Evolutionary conservation across 1,140 invertebrate species (phyloP).

Genomic region (Drosophila orena): DNA sequence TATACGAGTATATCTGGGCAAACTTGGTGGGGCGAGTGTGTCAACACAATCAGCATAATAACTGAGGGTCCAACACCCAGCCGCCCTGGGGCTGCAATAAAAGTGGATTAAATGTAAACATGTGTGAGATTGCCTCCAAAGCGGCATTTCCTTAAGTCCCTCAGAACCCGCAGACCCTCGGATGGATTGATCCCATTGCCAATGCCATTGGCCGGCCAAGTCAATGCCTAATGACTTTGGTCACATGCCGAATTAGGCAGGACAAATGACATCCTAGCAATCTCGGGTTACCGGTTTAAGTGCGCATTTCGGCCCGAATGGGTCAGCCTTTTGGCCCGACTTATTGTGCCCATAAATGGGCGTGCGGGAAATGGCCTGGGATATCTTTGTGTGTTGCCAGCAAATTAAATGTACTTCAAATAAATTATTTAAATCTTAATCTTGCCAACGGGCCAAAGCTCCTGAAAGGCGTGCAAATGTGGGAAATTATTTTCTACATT

Average conservation of each 20-base stretch:
- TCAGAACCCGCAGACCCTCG: constrained; percentile 4
- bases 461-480: background rate
- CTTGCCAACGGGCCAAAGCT: constrained; percentile 5
- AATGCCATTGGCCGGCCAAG: constrained; percentile 42
- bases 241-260: constrained; percentile 69
- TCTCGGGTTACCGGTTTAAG: constrained; percentile 44
- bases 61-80: constrained; percentile 46
- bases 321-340: constrained; percentile 27
- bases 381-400: constrained; percentile 33
- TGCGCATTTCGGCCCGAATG: constrained; percentile 38
- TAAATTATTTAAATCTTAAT: constrained; percentile 63
- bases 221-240: constrained; percentile 71
- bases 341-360: constrained; percentile 25
- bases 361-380: constrained; percentile 8
- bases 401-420: constrained; percentile 51
- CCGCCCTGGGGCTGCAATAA: constrained; percentile 56
- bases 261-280: constrained; percentile 50
- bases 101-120: constrained; percentile 78
- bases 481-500: background rate
- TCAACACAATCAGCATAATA: constrained; percentile 82
- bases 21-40: constrained; percentile 41
- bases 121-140: constrained; percentile 50
- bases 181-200: constrained; percentile 60
- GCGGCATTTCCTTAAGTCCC: constrained; percentile 30
- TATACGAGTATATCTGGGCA: constrained; percentile 12